phyloP scores from a whole-genome alignment of 1,140 invertebrate species.

The Drosophila insularis region DNA sequence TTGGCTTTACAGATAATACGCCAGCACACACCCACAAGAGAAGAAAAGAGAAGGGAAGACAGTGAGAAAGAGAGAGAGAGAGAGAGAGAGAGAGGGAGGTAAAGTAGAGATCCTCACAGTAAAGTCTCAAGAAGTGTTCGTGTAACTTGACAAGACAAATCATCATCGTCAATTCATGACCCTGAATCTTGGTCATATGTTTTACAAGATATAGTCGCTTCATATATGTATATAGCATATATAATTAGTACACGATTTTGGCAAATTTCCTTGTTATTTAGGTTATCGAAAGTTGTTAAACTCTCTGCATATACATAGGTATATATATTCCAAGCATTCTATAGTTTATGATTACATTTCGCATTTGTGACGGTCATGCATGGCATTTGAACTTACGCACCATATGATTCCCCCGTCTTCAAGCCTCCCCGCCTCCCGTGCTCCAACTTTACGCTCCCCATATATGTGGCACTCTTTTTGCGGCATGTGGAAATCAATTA shows the following conservation, averaged over 20 bases:
- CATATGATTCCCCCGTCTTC: conserved; percentile 21
- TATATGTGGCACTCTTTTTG: background rate
- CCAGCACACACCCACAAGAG: conserved; percentile 12
- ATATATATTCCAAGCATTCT: no score
- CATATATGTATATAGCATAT: background rate
- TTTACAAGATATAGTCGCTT: no score
- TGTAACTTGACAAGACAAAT: conserved; percentile 18
- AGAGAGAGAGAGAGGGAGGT: background rate
- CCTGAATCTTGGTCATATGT: no score
- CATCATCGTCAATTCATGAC: background rate
- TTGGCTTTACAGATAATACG: conserved; percentile 45
- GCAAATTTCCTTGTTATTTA: background rate
- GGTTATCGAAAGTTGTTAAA: background rate
- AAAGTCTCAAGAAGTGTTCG: background rate
- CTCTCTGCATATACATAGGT: no score
- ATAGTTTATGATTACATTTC: conserved; percentile 26
- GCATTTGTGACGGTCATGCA: conserved; percentile 71
- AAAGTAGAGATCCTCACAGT: background rate
- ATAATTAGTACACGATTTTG: background rate
- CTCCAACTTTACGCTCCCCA: conserved; percentile 25
- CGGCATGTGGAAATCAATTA: conserved; percentile 74
- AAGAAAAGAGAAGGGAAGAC: background rate
- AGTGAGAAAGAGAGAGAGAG: background rate
- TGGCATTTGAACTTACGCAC: conserved; percentile 46
- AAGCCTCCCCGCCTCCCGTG: conserved; percentile 37